Evolutionary conservation across 2,888 invertebrate species (phyloP).

Genomic region (Leucozona laternaria): DNA sequence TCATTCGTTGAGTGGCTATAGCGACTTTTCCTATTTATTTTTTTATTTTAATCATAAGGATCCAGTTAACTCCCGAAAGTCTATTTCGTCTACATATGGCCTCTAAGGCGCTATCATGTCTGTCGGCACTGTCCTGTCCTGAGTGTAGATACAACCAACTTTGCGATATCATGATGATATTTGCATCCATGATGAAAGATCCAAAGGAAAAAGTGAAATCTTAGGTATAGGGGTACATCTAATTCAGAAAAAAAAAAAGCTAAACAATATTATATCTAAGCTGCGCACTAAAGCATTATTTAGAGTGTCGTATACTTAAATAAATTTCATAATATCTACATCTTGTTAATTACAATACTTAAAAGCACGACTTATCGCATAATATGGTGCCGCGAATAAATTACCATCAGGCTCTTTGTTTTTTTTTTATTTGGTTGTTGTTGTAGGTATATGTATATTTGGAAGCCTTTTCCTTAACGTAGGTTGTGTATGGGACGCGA

Average conservation of each 20-base stretch:
- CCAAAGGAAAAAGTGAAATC: slow-evolving; percentile 23
- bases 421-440: background rate
- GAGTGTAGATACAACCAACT: slow-evolving; percentile 22
- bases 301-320: slow-evolving; percentile 41
- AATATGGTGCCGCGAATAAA: slow-evolving; percentile 66
- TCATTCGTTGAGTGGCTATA: too few species aligned
- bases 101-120: background rate
- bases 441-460: slow-evolving; percentile 43
- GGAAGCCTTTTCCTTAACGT: slow-evolving; percentile 33
- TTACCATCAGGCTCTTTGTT: slow-evolving; percentile 32
- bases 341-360: slow-evolving; percentile 74
- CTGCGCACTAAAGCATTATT: slow-evolving; percentile 30
- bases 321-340: slow-evolving; percentile 71
- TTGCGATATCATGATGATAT: slow-evolving; percentile 56
- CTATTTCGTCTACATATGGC: background rate
- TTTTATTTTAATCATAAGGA: background rate
- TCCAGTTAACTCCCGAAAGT: background rate
- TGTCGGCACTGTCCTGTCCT: slow-evolving; percentile 5
- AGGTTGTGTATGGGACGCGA: slow-evolving; percentile 13
- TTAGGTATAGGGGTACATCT: slow-evolving; percentile 1
- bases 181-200: slow-evolving; percentile 50
- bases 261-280: slow-evolving; percentile 11
- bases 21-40: background rate
- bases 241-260: background rate
- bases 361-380: slow-evolving; percentile 67